These are phyloP conservation scores for Lasioglossum lativentre DNA, from an alignment of 2,888 invertebrate genomes.

Conservation along the genomic window DNA sequence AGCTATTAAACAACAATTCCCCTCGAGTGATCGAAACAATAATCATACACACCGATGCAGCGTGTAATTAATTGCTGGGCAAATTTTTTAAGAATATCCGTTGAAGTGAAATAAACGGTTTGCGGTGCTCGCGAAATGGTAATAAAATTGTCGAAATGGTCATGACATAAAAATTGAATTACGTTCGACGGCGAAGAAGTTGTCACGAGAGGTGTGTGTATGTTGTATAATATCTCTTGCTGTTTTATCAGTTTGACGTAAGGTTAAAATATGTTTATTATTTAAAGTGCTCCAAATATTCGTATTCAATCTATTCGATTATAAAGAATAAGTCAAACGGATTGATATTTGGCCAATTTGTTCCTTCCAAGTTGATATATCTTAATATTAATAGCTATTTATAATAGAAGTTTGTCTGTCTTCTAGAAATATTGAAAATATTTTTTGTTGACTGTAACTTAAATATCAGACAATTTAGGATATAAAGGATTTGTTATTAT, in stretches of 20 bases:
- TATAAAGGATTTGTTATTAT: too few relatives aligned
- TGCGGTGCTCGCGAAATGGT: not conserved
- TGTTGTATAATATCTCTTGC: not conserved
- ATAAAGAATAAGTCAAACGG: not conserved
- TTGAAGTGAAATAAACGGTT: not conserved
- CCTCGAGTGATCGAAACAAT: constrained; percentile 27
- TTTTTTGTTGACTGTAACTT: too few relatives aligned
- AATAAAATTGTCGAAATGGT: not conserved
- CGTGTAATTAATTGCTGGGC: constrained; percentile 13
- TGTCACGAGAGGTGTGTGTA: not conserved
- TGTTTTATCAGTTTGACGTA: not conserved
- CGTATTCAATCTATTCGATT: not conserved
- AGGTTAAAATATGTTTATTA: not conserved
- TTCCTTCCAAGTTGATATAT: not conserved
- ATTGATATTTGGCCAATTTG: not conserved
- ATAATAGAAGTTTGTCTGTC: too few relatives aligned
- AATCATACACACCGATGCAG: constrained; percentile 1
- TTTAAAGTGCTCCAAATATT: not conserved
- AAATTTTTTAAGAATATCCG: not conserved
- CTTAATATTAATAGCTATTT: too few relatives aligned
- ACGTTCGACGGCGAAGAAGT: not conserved
- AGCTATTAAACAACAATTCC: constrained; percentile 53
- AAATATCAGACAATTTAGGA: too few relatives aligned
- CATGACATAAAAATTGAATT: not conserved
- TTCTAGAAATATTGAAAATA: too few relatives aligned